Percentiles rank a stretch among this genome's conserved stretches.
Evolutionary conservation across 2,113 vertebrate genomes (phyloP).

Genomic region (Psephotus haematonotus): DNA sequence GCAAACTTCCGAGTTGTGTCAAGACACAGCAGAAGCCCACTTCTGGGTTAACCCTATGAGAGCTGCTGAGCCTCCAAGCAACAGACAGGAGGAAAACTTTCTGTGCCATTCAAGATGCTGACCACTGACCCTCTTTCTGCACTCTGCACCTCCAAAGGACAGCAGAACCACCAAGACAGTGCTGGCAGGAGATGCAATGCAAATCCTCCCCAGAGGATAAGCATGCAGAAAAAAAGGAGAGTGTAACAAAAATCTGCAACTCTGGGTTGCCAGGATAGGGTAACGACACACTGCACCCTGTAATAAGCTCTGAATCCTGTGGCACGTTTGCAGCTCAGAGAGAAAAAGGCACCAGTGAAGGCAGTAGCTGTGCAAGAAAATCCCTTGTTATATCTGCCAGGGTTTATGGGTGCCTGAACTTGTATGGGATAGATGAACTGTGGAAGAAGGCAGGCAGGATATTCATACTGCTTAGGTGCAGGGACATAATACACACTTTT

Average conservation of each 20-base stretch:
- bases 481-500: background rate
- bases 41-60: background rate
- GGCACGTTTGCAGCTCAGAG: background rate
- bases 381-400: background rate
- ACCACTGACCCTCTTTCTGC: background rate
- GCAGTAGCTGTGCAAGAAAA: background rate
- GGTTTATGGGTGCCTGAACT: background rate
- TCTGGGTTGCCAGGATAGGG: background rate
- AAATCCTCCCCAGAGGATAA: background rate
- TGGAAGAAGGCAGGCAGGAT: background rate
- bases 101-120: background rate
- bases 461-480: background rate
- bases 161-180: background rate
- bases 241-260: background rate
- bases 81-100: background rate
- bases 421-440: background rate
- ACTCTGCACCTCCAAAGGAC: accelerated
- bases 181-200: background rate
- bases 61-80: background rate
- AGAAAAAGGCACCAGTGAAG: background rate
- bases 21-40: background rate
- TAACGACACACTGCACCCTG: background rate
- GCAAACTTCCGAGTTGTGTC: slow-evolving; percentile 31
- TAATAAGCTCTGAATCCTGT: background rate
- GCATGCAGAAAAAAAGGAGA: accelerated